These are phyloP conservation scores for Psammodynastes pulverulentus DNA, from an alignment of 2,113 vertebrate species.

Conservation along the genomic window DNA sequence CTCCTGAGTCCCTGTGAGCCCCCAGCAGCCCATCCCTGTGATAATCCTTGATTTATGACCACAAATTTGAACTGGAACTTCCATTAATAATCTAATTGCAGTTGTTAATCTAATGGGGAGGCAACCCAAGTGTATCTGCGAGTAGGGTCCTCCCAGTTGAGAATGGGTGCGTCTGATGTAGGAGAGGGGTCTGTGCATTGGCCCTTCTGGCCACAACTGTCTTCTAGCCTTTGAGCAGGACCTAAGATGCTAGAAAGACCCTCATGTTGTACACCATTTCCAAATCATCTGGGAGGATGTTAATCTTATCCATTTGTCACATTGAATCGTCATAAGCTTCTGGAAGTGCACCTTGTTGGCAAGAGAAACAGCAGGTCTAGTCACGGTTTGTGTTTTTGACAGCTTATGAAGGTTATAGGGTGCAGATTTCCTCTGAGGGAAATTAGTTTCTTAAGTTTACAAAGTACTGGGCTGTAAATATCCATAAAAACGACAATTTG, in stretches of 20 bases:
- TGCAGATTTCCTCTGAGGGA: conserved; percentile 72
- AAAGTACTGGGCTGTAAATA: conserved; percentile 76
- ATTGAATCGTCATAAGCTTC: background rate
- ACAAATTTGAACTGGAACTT: too few relatives aligned
- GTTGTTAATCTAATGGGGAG: background rate
- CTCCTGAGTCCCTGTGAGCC: too few relatives aligned
- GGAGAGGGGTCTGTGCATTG: background rate
- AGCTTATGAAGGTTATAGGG: conserved; percentile 67
- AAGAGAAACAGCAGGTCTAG: conserved; percentile 48
- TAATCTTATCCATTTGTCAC: background rate
- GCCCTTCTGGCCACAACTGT: background rate
- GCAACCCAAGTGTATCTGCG: background rate
- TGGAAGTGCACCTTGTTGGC: conserved; percentile 43
- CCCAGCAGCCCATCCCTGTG: too few relatives aligned
- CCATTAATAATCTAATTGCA: too few relatives aligned
- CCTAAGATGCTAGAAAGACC: background rate
- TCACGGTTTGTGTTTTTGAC: conserved; percentile 62
- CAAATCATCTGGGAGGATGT: background rate
- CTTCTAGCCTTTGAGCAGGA: background rate
- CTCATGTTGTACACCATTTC: background rate
- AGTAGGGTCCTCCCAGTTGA: background rate
- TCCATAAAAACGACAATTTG: conserved; percentile 76
- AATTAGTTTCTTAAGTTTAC: conserved; percentile 75
- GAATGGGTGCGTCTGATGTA: background rate
- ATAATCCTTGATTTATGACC: too few relatives aligned